Percentiles rank a stretch among this genome's conserved stretches.
Evolutionary conservation across 2,888 invertebrate species (phyloP).

Genomic region (Andrena chrysosceles): DNA sequence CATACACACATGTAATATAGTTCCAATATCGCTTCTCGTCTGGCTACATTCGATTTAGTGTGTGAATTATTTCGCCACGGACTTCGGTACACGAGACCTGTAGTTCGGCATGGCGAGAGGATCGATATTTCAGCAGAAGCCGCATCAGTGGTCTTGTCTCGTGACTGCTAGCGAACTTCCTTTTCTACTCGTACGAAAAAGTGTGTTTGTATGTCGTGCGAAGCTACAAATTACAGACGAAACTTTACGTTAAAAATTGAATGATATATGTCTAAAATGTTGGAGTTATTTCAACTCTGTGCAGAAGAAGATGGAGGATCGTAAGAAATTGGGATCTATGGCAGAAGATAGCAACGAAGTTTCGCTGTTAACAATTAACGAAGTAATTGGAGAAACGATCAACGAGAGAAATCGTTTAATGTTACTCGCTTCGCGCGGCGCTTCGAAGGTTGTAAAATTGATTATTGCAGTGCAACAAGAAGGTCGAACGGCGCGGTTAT

Average conservation of each 20-base stretch:
- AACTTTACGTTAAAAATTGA: neutral
- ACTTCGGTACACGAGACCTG: conserved; percentile 36
- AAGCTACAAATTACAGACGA: neutral
- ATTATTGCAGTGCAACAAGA: neutral
- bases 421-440: neutral
- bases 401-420: conserved; percentile 23
- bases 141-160: conserved; percentile 29
- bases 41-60: conserved; percentile 47
- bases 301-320: too few species aligned
- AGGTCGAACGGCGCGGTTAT: conserved; percentile 7
- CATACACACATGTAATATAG: neutral
- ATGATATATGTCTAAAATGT: too few species aligned
- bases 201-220: neutral
- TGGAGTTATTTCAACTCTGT: too few species aligned
- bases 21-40: neutral
- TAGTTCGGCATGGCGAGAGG: conserved; percentile 36
- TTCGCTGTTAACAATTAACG: neutral
- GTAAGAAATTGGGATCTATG: neutral
- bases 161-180: neutral
- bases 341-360: neutral
- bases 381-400: conserved; percentile 6
- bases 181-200: neutral
- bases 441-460: conserved; percentile 9
- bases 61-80: conserved; percentile 48
- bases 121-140: conserved; percentile 53